Evolutionary conservation across 2,888 invertebrate genomes (phyloP).

Genomic region (Charanyca ferruginea): DNA sequence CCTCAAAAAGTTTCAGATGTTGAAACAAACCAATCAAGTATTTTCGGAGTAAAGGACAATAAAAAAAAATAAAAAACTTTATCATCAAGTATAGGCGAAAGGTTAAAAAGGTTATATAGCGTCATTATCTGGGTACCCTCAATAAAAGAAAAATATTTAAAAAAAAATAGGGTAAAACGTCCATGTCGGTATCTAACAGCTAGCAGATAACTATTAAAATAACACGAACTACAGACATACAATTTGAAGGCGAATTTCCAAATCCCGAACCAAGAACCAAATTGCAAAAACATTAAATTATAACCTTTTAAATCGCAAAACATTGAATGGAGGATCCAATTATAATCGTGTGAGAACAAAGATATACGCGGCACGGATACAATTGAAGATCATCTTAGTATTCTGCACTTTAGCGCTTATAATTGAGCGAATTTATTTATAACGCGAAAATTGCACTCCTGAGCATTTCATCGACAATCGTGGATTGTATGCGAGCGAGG

Average conservation of each 20-base stretch:
- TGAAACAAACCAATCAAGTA: too few relatives aligned
- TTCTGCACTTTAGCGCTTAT: conserved; percentile 74
- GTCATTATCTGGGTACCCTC: too few relatives aligned
- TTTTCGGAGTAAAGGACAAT: too few relatives aligned
- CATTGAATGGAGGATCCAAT: conserved; percentile 65
- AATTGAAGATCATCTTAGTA: conserved; percentile 70
- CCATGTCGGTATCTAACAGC: too few relatives aligned
- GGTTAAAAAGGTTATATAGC: too few relatives aligned
- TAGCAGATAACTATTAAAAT: neutral
- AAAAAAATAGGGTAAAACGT: too few relatives aligned
- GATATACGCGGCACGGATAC: conserved; percentile 62
- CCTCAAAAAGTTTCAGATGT: too few relatives aligned
- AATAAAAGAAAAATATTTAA: too few relatives aligned
- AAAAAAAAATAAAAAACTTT: too few relatives aligned
- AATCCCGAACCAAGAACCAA: conserved; percentile 35
- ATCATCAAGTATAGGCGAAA: too few relatives aligned
- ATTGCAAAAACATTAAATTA: conserved; percentile 61
- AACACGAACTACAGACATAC: neutral
- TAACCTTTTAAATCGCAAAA: conserved; percentile 61
- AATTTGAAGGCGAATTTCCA: conserved; percentile 35
- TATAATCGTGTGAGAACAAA: conserved; percentile 65
- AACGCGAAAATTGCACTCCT: conserved; percentile 79
- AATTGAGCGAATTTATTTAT: conserved; percentile 83
- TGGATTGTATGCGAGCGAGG: conserved; percentile 77
- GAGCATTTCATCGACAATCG: conserved; percentile 80